Base-by-base conservation (phyloP, 2,113 vertebrate species). In the Phrynosoma platyrhinos region DNA sequence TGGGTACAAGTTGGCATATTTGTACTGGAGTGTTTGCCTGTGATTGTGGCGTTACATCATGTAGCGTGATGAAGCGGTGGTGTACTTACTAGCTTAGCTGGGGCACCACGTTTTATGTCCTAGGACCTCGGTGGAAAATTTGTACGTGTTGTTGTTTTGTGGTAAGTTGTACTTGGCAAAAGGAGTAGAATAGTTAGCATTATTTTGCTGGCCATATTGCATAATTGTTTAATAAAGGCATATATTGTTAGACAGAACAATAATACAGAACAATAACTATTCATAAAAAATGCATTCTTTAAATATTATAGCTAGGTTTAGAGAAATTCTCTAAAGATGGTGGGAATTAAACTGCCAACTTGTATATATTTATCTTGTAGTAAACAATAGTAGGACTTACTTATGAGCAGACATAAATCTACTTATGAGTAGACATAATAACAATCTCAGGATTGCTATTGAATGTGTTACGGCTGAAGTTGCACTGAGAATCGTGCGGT, bases 161-260 rank as follows among this genome's bases (percentile, higher is more conserved):
- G 13, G 36, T 25, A 21, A 21, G 68, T 5, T 3, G 9, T 83
- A 69, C 13, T 83, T 47, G 55, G 86, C 72, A 36, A 9, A 27
- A 74, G 79, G 20, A 12, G 9, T 74, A 32, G 52, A 74, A 81
- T 80, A 90, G 89, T 92, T 93, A 92, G 90, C 55, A 90, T 94
- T 91, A 91, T 62, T 92, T 80, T 52, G 40, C 78, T 90, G 75
- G 5, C 32, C 53, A 0, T 68, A 10, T 27, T 18, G 82, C n/a
- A 90, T 84, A 55, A 32, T 79, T 30, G 81, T 47, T 74, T 68
- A 32, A 78, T 62, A 18, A 82, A 1, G 36, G 36, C n/a, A 32
- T 32, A 25, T 40, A 30, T 72, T 8, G 13, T 80, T 72, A 74
- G 36, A 23, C 36, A 66, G 68, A 78, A 58, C 36, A 40, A 12